Evolutionary conservation across 2,888 invertebrate genomes (phyloP).

Genomic region (Scrobipalpa costella): DNA sequence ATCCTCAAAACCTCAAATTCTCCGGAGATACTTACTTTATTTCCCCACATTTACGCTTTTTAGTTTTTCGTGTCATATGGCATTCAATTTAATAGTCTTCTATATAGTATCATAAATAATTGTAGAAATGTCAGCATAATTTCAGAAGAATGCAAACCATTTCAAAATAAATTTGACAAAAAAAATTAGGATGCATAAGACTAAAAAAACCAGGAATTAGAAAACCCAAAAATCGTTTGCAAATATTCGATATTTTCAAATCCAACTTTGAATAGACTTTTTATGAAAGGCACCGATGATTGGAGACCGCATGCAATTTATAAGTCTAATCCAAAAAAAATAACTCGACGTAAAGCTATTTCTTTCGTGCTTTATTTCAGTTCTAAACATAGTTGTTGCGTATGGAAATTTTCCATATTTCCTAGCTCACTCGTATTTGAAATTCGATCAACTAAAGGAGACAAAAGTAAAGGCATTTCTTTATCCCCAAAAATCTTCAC

Average conservation of each 20-base stretch:
- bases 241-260: not conserved
- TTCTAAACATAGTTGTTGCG: constrained; percentile 5
- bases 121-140: too few relatives aligned
- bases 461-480: constrained; percentile 21
- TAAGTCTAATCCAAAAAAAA: not conserved
- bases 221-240: not conserved
- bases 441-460: constrained; percentile 24
- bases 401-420: constrained; percentile 20
- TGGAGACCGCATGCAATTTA: not conserved
- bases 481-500: constrained; percentile 24
- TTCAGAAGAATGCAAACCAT: too few relatives aligned
- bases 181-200: too few relatives aligned
- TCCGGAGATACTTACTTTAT: too few relatives aligned
- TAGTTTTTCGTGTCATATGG: too few relatives aligned
- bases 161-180: too few relatives aligned
- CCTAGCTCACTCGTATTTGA: constrained; percentile 22
- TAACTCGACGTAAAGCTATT: not conserved
- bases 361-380: not conserved
- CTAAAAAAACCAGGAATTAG: not conserved
- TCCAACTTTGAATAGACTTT: not conserved
- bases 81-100: too few relatives aligned
- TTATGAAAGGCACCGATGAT: not conserved
- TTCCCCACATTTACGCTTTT: too few relatives aligned
- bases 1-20: too few relatives aligned
- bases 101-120: too few relatives aligned